Base-by-base conservation (phyloP, 1,140 invertebrate species). In the Paraescarpia echinospica region DNA sequence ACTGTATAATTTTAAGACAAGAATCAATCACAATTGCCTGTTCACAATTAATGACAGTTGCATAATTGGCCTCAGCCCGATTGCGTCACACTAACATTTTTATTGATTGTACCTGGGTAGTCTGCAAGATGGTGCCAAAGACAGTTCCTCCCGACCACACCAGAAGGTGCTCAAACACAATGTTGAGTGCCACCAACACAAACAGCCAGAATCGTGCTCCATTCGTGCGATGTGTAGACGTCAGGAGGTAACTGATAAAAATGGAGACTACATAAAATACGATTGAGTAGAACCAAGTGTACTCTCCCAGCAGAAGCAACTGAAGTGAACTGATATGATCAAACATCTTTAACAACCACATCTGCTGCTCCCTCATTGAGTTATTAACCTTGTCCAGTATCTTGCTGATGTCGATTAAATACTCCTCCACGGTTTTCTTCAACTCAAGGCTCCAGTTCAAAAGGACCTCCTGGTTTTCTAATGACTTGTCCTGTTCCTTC, bases 261-360 rank as follows among this genome's bases (percentile, higher is more conserved):
- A 97, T 95, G 77, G 96, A 95, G 2, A 96, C 92, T 35, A 96
- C 94, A 93, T 97, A 97, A 94, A 97, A 97, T n/a, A 96, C 94
- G 35, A 97, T 94, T 1, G 97, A 96, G 93, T 97, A 97, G 93
- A 97, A 96, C 93, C 96, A 96, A 2, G 97, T 96, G 92, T 97
- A 96, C 96, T 97, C 97, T 27, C 97, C 97, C 95, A 95, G 94
- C 34, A 97, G 95, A 35, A 96, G 94, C 41, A 94, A 95, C 94
- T 97, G 97, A 92, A 97, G 96, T 48, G 95, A 95, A 18, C 94
- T 94, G 48, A 97, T 94, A 91, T 97, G 96, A 33, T 97, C 96
- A 95, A 97, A 97, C 88, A 97, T 96, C 94, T 97, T 96, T 93
- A 96, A 96, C 18, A 97, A 96, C 27, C 97, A 93, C 92, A 96